Base-by-base conservation (phyloP, 2,888 invertebrate genomes). In the Molorchus minor region DNA sequence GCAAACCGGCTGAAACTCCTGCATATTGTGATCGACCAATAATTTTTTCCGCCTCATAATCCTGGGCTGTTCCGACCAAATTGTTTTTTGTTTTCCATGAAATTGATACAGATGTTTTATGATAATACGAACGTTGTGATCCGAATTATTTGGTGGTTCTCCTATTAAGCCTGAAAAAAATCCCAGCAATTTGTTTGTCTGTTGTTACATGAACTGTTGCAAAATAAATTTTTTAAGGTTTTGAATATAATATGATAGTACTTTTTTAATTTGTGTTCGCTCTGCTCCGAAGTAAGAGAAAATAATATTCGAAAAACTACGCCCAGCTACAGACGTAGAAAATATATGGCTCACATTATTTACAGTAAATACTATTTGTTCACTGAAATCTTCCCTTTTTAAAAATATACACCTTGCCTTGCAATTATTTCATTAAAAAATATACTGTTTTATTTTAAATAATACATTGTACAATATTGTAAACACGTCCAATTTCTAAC, bases 61-160 rank as follows among this genome's bases (percentile, higher is more conserved):
- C n/a, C n/a, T n/a, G 30, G 30, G 45, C 33, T 13, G 20, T 49
- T 49, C 49, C 49, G 58, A 58, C 58, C 58, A 58, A 58, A 44
- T 20, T 56, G 41, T 35, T 8, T 30, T 33, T 51, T 51, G 12
- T 52, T 52, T 52, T 46, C 30, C n/a, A 16, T 33, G 12, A 15
- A 29, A 15, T 12, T 19, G 15, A 25, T 17, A 17, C 8, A 21
- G 15, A 40, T n/a, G n/a, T n/a, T n/a, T n/a, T n/a, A 29, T 19
- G n/a, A 10, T 3, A 51, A 47, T 58, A 56, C 55, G 58, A 58
- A 58, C 13, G 49, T 58, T 63, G 60, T 65, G 64, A 67, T 65
- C 67, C 67, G 67, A 67, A 67, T 67, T 67, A 67, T 40, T 10
- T 43, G n/a, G 65, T 60, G 56, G 57, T 41, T 29, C 56, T 65